A percentile compares a stretch with the other conserved stretches of the same genome.
These are phyloP conservation scores for Nothoprocta perdicaria DNA, from an alignment of 2,113 vertebrate species.

Conservation along the genomic window DNA sequence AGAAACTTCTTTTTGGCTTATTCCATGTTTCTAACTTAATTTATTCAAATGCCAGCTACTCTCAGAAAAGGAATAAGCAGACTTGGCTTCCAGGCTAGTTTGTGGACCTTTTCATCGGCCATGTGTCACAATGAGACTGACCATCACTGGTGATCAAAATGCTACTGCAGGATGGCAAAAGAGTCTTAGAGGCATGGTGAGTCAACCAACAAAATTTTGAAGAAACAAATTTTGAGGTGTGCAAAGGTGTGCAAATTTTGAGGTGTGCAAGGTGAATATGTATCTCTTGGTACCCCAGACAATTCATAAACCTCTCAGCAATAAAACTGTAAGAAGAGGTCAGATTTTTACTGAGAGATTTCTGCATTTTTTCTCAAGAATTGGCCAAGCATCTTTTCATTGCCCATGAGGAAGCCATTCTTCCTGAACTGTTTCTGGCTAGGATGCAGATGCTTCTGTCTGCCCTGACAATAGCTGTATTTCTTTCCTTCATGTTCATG, in stretches of 20 bases:
- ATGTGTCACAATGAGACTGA: fast-evolving
- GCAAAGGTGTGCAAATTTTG: background rate
- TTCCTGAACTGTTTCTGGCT: background rate
- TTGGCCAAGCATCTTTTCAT: background rate
- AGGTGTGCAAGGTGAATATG: background rate
- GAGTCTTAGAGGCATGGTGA: background rate
- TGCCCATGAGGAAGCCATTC: background rate
- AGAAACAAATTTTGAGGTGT: background rate
- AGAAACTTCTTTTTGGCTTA: background rate
- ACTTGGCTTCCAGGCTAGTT: background rate
- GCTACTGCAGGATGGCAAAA: background rate
- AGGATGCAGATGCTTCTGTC: background rate
- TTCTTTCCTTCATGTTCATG: background rate
- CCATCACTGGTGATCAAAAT: background rate
- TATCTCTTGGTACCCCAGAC: background rate
- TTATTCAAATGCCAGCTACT: background rate
- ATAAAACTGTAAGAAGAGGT: background rate
- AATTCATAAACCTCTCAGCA: background rate
- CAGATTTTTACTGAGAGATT: background rate
- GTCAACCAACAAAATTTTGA: background rate
- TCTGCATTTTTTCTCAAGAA: background rate
- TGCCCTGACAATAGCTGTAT: background rate
- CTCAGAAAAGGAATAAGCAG: background rate
- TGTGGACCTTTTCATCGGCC: background rate
- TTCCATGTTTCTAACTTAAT: background rate